Percentiles rank a stretch among this genome's conserved stretches.
These are phyloP conservation scores for Asarcornis scutulata DNA, from an alignment of 2,113 vertebrate genomes.

Conservation along the genomic window DNA sequence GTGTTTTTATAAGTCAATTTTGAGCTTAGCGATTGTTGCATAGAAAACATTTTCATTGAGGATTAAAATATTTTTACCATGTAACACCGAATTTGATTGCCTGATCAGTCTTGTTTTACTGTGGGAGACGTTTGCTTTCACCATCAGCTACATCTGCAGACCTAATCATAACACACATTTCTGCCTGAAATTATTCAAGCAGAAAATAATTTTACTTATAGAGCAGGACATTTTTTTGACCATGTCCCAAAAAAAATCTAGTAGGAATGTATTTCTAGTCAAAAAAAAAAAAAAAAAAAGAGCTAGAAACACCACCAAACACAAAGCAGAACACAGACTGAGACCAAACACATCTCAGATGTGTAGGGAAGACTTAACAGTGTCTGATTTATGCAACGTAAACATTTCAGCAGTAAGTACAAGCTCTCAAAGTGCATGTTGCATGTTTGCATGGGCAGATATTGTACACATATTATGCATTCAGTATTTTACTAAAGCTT, in stretches of 20 bases:
- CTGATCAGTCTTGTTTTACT: background rate
- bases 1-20: background rate
- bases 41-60: background rate
- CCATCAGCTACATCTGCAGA: background rate
- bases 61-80: background rate
- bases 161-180: background rate
- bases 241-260: background rate
- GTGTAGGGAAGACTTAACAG: background rate
- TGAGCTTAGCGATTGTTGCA: background rate
- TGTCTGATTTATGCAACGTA: background rate
- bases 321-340: background rate
- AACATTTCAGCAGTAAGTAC: background rate
- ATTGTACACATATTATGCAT: background rate
- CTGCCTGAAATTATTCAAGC: background rate
- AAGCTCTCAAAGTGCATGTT: background rate
- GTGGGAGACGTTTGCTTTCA: background rate
- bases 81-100: background rate
- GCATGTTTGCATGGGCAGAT: background rate
- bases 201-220: background rate
- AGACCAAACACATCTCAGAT: background rate
- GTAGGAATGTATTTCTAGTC: background rate
- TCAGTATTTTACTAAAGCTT: background rate
- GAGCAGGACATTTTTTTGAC: background rate
- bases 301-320: background rate
- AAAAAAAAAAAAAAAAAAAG: background rate